Evolutionary conservation across 2,888 invertebrate species (phyloP), one percentile per base, ranked within the genome.

Genomic region (Ariolimax columbianus): DNA sequence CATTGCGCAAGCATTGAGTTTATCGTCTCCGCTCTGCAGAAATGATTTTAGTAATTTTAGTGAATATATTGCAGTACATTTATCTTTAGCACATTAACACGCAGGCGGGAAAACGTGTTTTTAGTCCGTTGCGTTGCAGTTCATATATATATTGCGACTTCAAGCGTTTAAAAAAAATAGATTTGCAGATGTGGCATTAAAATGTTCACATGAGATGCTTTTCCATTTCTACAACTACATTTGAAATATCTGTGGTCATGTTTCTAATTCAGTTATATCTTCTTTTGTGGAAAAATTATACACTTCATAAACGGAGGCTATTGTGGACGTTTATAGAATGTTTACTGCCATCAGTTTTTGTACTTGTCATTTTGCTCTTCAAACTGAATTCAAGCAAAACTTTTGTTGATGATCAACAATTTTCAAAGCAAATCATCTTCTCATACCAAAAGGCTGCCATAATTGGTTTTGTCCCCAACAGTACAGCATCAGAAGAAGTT

Each of bases 281-380:
- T 7, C 47, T 84, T 47, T 26, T 84, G 26, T 84, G 84, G 84
- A 84, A 84, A 38, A 84, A 84, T 33, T 84, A 55, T n/a, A 79
- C 43, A 19, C 38, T 84, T 23, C 84, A 84, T 38, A 47, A 36
- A 23, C 70, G 84, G 23, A 84, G 40, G 33, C 30, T 63, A 9
- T 40, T 51, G 30, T 55, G 70, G 59, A 73, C 84, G 30, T 55
- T 79, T 40, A 36, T 66, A 38, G 84, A 84, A 47, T 70, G 66
- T 72, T 59, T 84, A 17, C 72, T 84, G 9, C 84, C 84, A n/a
- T 77, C 73, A 3, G 38, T 84, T 19, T 84, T 84, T 59, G 79
- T 73, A 7, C 9, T 79, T 30, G 55, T 84, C 19, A 66, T 84
- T 72, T 23, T 84, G 30, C 3, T 72, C 0, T 73, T 84, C 59